phyloP scores from a whole-genome alignment of 2,113 vertebrate genomes.

The Petromus typicus region DNA sequence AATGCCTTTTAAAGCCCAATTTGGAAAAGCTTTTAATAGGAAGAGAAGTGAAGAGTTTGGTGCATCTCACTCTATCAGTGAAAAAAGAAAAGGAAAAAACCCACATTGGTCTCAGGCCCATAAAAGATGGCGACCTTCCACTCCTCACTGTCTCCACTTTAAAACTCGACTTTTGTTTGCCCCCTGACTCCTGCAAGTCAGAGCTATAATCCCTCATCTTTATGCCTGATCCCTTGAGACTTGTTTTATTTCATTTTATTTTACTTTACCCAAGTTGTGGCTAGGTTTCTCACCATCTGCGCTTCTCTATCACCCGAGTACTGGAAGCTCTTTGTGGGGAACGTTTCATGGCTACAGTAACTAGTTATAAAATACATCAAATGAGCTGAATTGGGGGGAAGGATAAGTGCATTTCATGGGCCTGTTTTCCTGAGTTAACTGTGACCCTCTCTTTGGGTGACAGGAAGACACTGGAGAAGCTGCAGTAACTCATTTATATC shows the following conservation, averaged over 20 bases:
- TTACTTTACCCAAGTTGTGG: neutral
- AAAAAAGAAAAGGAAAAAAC: neutral
- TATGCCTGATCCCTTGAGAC: neutral
- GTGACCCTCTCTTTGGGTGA: neutral
- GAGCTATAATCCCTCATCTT: neutral
- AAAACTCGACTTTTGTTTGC: slow-evolving; percentile 6
- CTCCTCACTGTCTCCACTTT: neutral
- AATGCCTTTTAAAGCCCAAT: neutral
- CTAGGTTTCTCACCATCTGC: neutral
- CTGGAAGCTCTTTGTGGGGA: neutral
- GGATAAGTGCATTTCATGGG: neutral
- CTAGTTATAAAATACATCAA: neutral
- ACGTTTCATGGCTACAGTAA: neutral
- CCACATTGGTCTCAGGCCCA: neutral
- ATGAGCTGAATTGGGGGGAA: neutral
- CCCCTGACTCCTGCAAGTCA: neutral
- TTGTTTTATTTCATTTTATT: neutral
- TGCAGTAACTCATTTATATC: slow-evolving; percentile 66
- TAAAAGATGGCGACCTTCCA: neutral
- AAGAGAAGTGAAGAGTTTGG: slow-evolving; percentile 2
- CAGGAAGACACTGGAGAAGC: slow-evolving; percentile 51
- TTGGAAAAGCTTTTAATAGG: slow-evolving; percentile 13
- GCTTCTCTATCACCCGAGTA: accelerated
- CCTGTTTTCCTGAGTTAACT: neutral
- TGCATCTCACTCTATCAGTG: neutral